Conservation (phyloP, 1,140 invertebrate species). For the Wiebesia pumilae region DNA sequence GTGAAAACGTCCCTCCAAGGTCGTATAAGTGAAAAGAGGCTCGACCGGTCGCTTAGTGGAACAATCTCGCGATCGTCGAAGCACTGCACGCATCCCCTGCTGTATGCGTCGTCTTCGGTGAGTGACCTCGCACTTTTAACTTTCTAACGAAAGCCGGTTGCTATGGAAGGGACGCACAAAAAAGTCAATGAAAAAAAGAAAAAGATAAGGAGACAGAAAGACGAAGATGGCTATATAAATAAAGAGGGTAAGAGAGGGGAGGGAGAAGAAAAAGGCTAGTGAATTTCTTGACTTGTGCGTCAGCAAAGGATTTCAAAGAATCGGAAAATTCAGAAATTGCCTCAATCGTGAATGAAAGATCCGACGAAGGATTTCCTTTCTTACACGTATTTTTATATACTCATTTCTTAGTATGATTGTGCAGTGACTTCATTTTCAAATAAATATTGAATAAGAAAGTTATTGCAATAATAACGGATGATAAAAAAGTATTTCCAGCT, state of each 20-base stretch:
- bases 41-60: constrained; percentile 45
- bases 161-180: not conserved
- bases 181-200: constrained; percentile 9
- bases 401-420: too few relatives aligned
- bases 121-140: not conserved
- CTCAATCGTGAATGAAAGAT: not conserved
- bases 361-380: not conserved
- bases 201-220: not conserved
- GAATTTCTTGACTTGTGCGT: constrained; percentile 26
- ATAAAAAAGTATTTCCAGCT: not conserved
- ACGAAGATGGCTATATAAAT: not conserved
- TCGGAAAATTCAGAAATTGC: constrained; percentile 34
- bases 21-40: not conserved
- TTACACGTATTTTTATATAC: not conserved
- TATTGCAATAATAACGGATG: not conserved
- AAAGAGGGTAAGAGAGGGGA: not conserved
- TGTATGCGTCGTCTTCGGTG: not conserved
- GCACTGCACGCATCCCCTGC: not conserved
- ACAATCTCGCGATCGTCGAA: constrained; percentile 20
- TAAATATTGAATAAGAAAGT: not conserved
- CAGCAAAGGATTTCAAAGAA: constrained; percentile 39
- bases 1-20: constrained; percentile 44
- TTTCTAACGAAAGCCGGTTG: constrained; percentile 22
- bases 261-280: constrained; percentile 34
- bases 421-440: too few relatives aligned